Base-by-base conservation (phyloP, 2,888 invertebrate genomes). In the Diarsia rubi region DNA sequence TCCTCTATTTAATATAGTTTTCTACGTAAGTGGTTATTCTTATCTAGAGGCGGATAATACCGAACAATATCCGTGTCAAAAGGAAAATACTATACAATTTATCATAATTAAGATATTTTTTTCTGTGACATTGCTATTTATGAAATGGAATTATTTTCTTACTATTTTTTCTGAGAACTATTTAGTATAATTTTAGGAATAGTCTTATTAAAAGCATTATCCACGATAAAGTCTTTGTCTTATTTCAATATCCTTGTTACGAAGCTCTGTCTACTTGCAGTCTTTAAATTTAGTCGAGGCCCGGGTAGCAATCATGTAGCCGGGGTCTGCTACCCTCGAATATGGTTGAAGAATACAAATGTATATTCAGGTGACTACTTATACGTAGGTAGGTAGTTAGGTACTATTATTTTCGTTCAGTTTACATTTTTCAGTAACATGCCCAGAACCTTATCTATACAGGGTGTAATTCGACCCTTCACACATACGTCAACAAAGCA, bases 21-120 rank as follows among this genome's bases (percentile, higher is more conserved):
- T 63, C 27, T 24, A 21, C 62, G 62, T 81, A 74, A 24, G 14
- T n/a, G 31, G n/a, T 64, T 69, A 47, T 49, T 68, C 59, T 75
- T 74, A 81, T 74, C 78, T 78, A 12, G 14, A 31, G 1, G 24
- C 37, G 80, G 65, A 78, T 81, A 75, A 75, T 78, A 52, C 16
- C 31, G 47, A 75, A 65, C 65, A 77, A 75, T 78, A 75, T 67
- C 76, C 62, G 81, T 81, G 49, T 44, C 52, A 49, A 81, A 76
- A 75, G 81, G 81, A 81, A 81, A 75, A 78, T 75, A 2, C 19
- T 24, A 70, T 2, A 0, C 37, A 37, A 62, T 37, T 60, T 73
- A 78, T 66, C 75, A 14, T 31, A n/a, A n/a, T n/a, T n/a, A 74
- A 75, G 52, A 78, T 75, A 44, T 65, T 49, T 75, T 59, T 52